phyloP scores from a whole-genome alignment of 2,797 vertebrate genomes.

The Falco naumanni region DNA sequence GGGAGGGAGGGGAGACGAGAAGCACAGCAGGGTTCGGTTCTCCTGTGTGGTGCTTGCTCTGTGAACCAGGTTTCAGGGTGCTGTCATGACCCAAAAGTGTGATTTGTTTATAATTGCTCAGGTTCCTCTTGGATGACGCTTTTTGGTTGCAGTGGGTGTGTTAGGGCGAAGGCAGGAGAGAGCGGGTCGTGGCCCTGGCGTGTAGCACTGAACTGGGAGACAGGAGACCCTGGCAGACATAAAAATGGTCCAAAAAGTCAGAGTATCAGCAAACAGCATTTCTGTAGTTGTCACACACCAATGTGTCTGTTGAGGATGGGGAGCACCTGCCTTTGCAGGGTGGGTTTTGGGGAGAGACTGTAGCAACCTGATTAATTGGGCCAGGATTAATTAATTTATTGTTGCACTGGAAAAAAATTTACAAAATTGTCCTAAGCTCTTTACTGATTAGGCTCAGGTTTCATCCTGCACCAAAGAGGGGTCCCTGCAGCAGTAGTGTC shows the following conservation, averaged over 20 bases:
- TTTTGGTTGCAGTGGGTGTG: not conserved
- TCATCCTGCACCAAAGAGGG: not conserved
- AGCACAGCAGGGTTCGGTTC: not conserved
- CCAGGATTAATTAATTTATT: not conserved
- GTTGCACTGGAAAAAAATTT: not conserved
- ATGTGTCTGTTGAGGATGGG: accelerated
- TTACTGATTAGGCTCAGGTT: not conserved
- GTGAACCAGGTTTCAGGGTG: not conserved
- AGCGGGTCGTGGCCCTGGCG: accelerated
- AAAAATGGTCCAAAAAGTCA: not conserved
- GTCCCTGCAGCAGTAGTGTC: not conserved
- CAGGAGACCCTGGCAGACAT: not conserved
- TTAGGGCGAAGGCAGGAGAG: not conserved
- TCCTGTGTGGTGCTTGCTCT: not conserved
- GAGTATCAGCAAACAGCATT: not conserved
- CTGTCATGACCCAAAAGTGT: not conserved
- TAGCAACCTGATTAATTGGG: not conserved
- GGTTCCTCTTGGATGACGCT: not conserved
- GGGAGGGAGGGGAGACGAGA: not conserved
- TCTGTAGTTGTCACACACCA: not conserved
- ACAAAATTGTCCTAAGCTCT: not conserved
- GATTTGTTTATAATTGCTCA: not conserved
- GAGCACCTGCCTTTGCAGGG: not conserved
- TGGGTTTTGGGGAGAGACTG: not conserved
- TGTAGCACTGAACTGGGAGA: not conserved